Percentiles rank a stretch among this genome's conserved stretches.
Conservation (phyloP, 2,797 vertebrate genomes). For the Alfaro cultratus region DNA sequence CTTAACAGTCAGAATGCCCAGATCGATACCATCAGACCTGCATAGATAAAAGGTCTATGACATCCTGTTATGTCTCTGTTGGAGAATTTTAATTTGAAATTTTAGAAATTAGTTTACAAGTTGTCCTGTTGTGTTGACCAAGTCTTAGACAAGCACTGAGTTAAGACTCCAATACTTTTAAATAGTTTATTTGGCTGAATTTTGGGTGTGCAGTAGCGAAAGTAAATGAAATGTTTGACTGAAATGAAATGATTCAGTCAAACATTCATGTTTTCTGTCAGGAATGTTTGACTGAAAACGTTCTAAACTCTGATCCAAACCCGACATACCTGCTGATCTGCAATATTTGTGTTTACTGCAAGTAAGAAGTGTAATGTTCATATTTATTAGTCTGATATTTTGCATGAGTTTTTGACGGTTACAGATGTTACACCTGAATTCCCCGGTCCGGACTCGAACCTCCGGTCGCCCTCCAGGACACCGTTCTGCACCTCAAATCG, state of each 20-base stretch:
- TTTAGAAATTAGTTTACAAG: background rate
- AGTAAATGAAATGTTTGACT: too few species aligned
- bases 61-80: background rate
- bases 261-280: too few species aligned
- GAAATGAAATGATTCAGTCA: too few species aligned
- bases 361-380: background rate
- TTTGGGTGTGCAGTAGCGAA: background rate
- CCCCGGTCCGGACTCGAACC: constrained; percentile 12
- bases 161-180: background rate
- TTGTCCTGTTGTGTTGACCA: background rate
- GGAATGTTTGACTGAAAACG: background rate
- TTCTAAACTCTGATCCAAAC: background rate
- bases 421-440: constrained; percentile 57
- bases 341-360: background rate
- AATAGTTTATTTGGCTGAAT: background rate
- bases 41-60: background rate
- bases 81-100: background rate
- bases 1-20: background rate
- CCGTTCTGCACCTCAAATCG: constrained; percentile 24
- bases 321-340: background rate
- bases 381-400: background rate
- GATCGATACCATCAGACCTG: background rate
- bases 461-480: constrained; percentile 51
- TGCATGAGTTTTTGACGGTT: constrained; percentile 28
- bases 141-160: background rate